Evolutionary conservation across 2,113 vertebrate genomes (phyloP).

Genomic region (Cardinalis cardinalis): DNA sequence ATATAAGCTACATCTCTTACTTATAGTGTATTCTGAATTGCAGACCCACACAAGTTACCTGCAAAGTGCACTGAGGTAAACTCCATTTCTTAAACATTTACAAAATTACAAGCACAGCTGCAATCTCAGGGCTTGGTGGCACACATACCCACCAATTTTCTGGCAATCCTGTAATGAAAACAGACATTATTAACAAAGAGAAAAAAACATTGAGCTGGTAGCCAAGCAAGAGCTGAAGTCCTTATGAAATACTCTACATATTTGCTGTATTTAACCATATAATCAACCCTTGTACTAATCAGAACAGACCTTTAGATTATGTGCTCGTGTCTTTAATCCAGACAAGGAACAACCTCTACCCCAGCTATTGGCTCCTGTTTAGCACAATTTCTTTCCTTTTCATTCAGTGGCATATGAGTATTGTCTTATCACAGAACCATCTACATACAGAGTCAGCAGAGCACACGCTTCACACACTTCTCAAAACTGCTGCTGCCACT

Average conservation of each 20-base stretch:
- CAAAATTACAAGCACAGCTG: neutral
- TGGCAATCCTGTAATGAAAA: neutral
- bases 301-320: neutral
- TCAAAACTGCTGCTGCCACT: neutral
- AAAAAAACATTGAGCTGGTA: neutral
- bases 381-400: neutral
- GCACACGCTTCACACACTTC: neutral
- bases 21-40: neutral
- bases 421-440: neutral
- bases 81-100: neutral
- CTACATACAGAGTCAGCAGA: neutral
- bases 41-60: neutral
- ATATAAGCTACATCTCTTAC: neutral
- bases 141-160: neutral
- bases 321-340: neutral
- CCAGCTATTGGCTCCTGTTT: neutral
- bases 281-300: neutral
- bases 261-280: neutral
- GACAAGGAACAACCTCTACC: neutral
- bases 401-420: neutral
- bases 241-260: neutral
- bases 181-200: neutral
- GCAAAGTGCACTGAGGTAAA: neutral
- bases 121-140: neutral
- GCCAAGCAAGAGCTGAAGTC: neutral